Evolutionary conservation across 2,113 vertebrate species (phyloP).

Genomic region (Anthoscopus minutus): DNA sequence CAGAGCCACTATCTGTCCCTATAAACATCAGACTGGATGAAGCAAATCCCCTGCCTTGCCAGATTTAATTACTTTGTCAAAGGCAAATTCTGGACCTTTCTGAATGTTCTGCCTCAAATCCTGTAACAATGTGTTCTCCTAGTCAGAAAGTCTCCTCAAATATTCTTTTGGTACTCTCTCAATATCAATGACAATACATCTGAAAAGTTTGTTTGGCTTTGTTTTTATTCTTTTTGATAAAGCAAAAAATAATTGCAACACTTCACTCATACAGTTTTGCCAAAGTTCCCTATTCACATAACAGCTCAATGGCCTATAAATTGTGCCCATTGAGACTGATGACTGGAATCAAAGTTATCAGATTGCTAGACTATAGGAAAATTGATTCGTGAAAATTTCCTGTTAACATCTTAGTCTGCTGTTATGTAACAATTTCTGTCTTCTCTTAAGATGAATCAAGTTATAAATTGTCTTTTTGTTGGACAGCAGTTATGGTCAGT

Average conservation of each 20-base stretch:
- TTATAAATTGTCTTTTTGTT: slow-evolving; percentile 26
- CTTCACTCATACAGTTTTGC: not conserved
- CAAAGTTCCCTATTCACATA: not conserved
- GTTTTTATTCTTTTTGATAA: not conserved
- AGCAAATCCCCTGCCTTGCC: not conserved
- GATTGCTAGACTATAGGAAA: not conserved
- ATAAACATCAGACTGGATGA: not conserved
- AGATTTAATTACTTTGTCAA: not conserved
- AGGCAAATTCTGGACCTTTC: not conserved
- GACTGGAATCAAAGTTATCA: not conserved
- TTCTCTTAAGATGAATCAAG: slow-evolving; percentile 21
- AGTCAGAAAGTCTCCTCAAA: not conserved
- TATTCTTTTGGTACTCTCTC: not conserved
- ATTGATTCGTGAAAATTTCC: not conserved
- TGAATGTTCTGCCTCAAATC: not conserved
- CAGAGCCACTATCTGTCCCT: not conserved
- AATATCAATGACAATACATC: not conserved
- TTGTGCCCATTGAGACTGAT: not conserved
- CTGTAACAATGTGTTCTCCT: not conserved
- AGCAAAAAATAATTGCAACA: not conserved
- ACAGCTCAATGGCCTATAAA: not conserved
- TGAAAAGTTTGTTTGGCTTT: not conserved
- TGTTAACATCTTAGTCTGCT: slow-evolving; percentile 13
- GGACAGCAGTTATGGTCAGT: not conserved
- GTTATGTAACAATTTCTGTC: slow-evolving; percentile 13